Evolutionary conservation across 37 sponge, comb jelly and placozoan species (phyloP), one percentile per base, ranked within the genome.

Genomic region (Oscarella lobularis): DNA sequence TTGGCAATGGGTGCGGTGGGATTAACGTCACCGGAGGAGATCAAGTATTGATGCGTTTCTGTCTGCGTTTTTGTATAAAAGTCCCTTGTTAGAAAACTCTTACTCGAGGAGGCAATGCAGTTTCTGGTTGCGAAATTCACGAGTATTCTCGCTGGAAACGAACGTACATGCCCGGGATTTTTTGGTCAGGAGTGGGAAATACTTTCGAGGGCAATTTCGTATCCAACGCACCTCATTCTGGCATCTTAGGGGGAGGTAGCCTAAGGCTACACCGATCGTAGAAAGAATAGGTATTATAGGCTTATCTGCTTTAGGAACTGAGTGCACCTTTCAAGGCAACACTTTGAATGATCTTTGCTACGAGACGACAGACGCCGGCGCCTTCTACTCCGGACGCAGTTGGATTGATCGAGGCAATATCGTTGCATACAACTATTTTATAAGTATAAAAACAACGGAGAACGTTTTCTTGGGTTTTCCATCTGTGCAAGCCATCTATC

Each of bases 401-500:
- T 82, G 82, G 82, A 82, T 82, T 38, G 71, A 67, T 0, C 31
- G 82, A 3, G 82, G 82, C 1, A 82, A 82, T 39, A 32, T 82
- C 37, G 41, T 82, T 0, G 31, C 39, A 31, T 35, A 82, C 48
- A 66, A 60, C 3, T 29, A 34, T n/a, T 82, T 82, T 39, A 67
- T 14, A 30, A 38, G 69, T 55, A 82, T 82, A 27, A 9, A 0
- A 0, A 76, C 77, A 66, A 82, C 77, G 4, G 82, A 82, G 72
- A 76, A 82, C 36, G 40, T 38, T n/a, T 41, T 38, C 36, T 77
- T 82, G 37, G 82, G 82, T 0, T 34, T 41, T 20, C 68, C 70
- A 9, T 82, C 82, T 1, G 82, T 82, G 38, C 82, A 82, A 66
- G 82, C 82, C 33, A 82, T 82, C 40, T 82, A 82, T 66, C 67